phyloP scores from a whole-genome alignment of 2,113 vertebrate species.

The Phaethornis superciliosus region DNA sequence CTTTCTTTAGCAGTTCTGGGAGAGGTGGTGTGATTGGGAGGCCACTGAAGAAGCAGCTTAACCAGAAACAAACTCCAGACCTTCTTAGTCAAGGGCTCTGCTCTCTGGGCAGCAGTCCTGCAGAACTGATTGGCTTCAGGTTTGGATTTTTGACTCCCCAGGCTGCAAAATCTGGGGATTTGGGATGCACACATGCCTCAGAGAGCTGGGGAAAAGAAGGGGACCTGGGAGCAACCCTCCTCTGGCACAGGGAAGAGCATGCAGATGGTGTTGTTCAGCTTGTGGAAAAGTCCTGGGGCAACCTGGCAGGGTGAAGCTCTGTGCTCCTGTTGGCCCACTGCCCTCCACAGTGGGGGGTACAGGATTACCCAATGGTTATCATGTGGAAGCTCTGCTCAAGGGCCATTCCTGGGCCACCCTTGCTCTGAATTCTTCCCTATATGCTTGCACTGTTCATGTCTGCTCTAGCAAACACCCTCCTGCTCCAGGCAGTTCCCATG shows the following conservation, averaged over 20 bases:
- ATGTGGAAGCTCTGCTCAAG: slow-evolving; percentile 6
- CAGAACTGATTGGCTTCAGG: background rate
- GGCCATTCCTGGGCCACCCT: background rate
- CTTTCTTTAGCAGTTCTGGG: background rate
- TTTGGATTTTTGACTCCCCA: background rate
- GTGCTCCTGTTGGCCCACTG: background rate
- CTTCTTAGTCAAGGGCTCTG: background rate
- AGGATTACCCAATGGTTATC: background rate
- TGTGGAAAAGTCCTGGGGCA: background rate
- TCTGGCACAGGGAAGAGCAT: background rate
- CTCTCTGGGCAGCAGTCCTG: background rate
- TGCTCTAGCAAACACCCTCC: background rate
- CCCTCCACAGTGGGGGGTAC: background rate
- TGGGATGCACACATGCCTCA: accelerated
- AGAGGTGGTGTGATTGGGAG: background rate
- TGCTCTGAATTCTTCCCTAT: background rate
- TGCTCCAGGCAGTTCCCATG: background rate
- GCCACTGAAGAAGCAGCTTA: background rate
- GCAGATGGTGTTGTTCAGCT: background rate
- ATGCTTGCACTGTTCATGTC: background rate
- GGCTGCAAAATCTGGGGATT: background rate
- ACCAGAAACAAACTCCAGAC: background rate
- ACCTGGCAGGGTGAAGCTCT: background rate
- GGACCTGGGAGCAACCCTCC: background rate
- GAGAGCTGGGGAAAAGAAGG: background rate